These are phyloP conservation scores for Conus canariensis DNA, from an alignment of 2,888 invertebrate genomes.

Conservation along the genomic window DNA sequence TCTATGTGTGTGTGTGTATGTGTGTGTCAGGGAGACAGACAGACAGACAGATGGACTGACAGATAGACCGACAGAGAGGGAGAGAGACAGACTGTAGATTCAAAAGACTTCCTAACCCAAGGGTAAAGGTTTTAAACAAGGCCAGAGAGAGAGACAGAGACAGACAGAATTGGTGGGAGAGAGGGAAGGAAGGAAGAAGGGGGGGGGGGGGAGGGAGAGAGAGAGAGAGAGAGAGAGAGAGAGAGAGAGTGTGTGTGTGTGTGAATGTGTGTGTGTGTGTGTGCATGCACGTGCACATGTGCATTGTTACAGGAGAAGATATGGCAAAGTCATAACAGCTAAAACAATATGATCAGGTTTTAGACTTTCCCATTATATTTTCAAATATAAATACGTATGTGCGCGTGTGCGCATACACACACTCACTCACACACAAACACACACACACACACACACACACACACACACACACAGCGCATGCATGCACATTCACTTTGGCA, in stretches of 20 bases:
- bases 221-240: conserved; percentile 20
- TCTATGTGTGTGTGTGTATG: too few species aligned
- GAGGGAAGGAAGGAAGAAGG: neutral
- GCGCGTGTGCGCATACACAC: too few species aligned
- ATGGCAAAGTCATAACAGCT: too few species aligned
- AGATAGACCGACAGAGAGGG: neutral
- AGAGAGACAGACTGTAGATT: neutral
- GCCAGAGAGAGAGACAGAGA: neutral
- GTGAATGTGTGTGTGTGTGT: neutral
- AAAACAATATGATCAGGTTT: too few species aligned
- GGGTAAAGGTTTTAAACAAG: neutral
- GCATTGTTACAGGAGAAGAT: too few species aligned
- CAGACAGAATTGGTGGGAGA: neutral
- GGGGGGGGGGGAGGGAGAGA: conserved; percentile 39
- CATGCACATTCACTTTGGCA: neutral
- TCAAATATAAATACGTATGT: too few species aligned
- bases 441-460: too few species aligned
- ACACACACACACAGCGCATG: neutral
- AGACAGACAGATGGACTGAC: neutral
- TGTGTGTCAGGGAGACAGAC: neutral
- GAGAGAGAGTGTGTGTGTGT: neutral
- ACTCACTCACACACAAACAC: too few species aligned
- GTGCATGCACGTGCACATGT: too few species aligned
- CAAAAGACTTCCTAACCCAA: too few species aligned
- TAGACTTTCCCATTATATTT: too few species aligned